A percentile compares a stretch with the other conserved stretches of the same genome.
Conservation (phyloP, 2,797 vertebrate genomes). For the Pantherophis vulpinus region DNA sequence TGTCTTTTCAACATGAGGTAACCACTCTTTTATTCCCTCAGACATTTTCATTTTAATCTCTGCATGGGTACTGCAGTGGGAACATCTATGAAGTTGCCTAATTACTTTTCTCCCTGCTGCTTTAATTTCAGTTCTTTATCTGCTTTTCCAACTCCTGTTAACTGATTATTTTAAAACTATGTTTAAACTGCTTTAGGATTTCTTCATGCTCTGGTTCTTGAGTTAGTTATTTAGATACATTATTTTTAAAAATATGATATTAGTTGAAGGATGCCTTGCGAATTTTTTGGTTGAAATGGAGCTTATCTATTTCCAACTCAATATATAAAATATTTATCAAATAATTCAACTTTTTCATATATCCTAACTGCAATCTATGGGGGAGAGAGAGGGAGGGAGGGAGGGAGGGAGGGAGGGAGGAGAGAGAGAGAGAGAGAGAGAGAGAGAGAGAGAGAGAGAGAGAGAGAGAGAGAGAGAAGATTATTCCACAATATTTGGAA, state of each 20-base stretch:
- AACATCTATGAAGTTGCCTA: neutral
- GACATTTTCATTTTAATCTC: neutral
- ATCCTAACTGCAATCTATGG: neutral
- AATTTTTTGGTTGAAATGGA: neutral
- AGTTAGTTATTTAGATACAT: neutral
- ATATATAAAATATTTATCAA: neutral
- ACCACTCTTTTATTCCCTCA: neutral
- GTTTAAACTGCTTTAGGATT: neutral
- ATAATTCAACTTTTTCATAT: neutral
- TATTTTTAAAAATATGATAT: neutral
- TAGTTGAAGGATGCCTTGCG: neutral
- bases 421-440: neutral
- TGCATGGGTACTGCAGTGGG: neutral
- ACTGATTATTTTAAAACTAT: neutral
- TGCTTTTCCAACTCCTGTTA: neutral
- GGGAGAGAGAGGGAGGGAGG: neutral
- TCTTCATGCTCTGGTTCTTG: neutral
- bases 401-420: accelerated
- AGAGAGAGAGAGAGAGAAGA: neutral
- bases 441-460: no score
- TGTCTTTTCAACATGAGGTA: neutral
- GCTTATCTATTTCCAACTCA: neutral
- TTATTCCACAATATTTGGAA: neutral
- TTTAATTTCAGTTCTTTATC: neutral
- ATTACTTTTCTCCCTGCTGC: neutral